Base-by-base conservation (phyloP, 2,797 vertebrate genomes). In the Anas bernieri region DNA sequence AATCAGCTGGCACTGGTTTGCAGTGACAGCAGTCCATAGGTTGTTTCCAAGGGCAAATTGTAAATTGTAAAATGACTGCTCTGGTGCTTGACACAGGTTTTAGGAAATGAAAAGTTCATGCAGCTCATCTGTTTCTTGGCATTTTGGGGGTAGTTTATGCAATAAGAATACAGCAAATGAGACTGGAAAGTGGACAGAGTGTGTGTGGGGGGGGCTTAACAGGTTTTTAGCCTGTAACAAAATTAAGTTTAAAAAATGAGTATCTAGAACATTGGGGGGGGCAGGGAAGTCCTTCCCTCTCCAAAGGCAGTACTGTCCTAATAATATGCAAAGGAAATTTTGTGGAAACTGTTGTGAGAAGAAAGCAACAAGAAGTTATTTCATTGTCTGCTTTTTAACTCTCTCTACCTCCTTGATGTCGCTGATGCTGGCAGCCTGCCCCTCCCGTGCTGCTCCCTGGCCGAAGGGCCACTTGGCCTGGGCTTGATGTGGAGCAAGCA, bases 401-500 rank as follows among this genome's bases (percentile, higher is more conserved):
- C 26, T 62, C 16, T 58, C 37, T 77, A 23, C 72, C 18, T 33
- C 2, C 0, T 0, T 33, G 31, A 11, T 2, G 0, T 33, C 22
- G 6, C 30, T 54, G 45, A 63, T 0, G 0, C 28, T 54, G 74
- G 75, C 76, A 67, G 45, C 6, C 9, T 88, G 31, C 30, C 23
- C 13, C 20, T 59, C 2, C 23, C 7, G 10, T 17, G 18, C 31
- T 46, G 30, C 43, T 48, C 20, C 16, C 48, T 28, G 17, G 3
- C 52, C 3, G 2, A 54, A n/a, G 55, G 8, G 11, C 25, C 0
- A 0, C 48, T 45, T 48, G 31, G 75, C 35, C 68, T 45, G 5
- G 22, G 12, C 6, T 92, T 78, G 10, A 6, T 21, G 33, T 52
- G 59, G 59, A 84, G 48, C 0, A 0, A 26, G 4, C 52, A 63